A percentile compares a stretch with the other conserved stretches of the same genome.
Conservation (phyloP, 2,888 invertebrate species). For the Oasisia sp. region DNA sequence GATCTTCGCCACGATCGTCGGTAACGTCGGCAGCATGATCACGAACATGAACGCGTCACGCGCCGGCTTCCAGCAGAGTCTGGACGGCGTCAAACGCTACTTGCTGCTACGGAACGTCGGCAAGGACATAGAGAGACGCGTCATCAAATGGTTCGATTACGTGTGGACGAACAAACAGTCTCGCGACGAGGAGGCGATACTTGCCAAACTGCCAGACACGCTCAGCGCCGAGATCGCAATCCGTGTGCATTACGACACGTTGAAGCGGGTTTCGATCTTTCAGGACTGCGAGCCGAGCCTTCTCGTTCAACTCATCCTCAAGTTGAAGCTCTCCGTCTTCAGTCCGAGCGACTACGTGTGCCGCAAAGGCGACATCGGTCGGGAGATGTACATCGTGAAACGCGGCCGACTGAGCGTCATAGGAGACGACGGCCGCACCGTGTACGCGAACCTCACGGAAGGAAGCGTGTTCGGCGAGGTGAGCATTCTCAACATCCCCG, state of each 20-base stretch:
- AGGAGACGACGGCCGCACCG: constrained; percentile 81
- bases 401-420: constrained; percentile 88
- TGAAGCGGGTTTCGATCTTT: constrained; percentile 56
- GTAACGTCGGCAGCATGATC: constrained; percentile 84
- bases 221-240: constrained; percentile 59
- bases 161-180: constrained; percentile 56
- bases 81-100: constrained; percentile 87
- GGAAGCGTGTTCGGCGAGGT: constrained; percentile 93
- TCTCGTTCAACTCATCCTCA: constrained; percentile 89
- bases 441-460: constrained; percentile 87
- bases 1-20: constrained; percentile 96
- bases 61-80: constrained; percentile 93
- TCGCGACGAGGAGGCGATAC: constrained; percentile 51
- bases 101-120: constrained; percentile 23
- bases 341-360: constrained; percentile 96
- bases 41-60: constrained; percentile 96
- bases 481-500: constrained; percentile 91
- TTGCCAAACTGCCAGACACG: constrained; percentile 53
- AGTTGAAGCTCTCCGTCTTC: constrained; percentile 89
- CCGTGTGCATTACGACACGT: constrained; percentile 56
- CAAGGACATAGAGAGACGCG: constrained; percentile 48
- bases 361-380: constrained; percentile 94
- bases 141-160: constrained; percentile 59
- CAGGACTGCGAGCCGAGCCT: constrained; percentile 77
- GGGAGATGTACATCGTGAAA: constrained; percentile 98